phyloP scores from a whole-genome alignment of 1,140 invertebrate species.

The Nomia melanderi region DNA sequence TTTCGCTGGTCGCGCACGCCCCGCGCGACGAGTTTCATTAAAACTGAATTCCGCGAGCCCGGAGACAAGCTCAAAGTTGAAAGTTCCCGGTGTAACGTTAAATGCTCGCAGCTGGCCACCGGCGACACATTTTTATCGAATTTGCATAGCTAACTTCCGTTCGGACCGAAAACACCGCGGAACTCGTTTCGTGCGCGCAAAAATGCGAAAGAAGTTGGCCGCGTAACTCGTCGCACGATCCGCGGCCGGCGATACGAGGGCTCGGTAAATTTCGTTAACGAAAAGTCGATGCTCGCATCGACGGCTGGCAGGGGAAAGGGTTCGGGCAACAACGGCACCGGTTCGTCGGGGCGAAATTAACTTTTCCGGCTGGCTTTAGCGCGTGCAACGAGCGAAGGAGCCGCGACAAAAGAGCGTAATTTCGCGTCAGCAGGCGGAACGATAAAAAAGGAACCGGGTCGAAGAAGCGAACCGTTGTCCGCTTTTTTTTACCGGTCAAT shows the following conservation, averaged over 20 bases:
- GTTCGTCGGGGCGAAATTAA: conserved; percentile 26
- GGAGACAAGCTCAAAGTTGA: too few relatives aligned
- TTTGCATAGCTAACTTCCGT: too few relatives aligned
- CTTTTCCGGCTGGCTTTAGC: neutral
- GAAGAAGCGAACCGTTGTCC: neutral
- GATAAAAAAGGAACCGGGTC: conserved; percentile 65
- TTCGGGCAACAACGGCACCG: conserved; percentile 20
- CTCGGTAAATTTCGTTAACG: conserved; percentile 13
- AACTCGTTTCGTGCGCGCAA: neutral
- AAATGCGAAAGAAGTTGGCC: neutral
- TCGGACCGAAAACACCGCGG: too few relatives aligned
- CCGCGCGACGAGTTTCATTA: too few relatives aligned
- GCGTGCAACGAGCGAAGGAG: neutral
- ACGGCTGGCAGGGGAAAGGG: too few relatives aligned
- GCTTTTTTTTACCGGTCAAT: conserved; percentile 53
- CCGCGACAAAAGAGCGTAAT: conserved; percentile 26
- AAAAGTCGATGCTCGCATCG: conserved; percentile 1
- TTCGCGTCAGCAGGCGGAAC: conserved; percentile 57
- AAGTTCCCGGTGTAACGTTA: too few relatives aligned
- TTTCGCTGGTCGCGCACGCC: too few relatives aligned
- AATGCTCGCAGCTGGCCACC: too few relatives aligned
- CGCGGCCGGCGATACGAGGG: neutral
- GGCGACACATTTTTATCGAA: too few relatives aligned
- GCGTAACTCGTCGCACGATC: too few relatives aligned
- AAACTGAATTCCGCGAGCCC: too few relatives aligned